Conservation (phyloP, 1,140 invertebrate genomes). For the Nasonia giraulti region DNA sequence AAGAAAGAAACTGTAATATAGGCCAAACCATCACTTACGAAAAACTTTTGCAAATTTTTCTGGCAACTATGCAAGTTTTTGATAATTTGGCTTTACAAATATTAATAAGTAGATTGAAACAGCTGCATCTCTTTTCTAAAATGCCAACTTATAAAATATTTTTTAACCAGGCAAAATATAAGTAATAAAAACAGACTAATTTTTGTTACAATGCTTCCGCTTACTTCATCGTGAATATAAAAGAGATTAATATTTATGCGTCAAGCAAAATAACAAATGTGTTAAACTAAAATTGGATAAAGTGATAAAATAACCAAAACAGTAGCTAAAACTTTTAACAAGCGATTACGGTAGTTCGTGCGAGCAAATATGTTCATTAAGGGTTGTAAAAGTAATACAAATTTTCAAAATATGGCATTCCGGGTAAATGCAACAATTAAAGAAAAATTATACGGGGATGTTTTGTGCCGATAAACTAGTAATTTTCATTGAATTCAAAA, state of each 20-base stretch:
- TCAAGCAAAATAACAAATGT: slow-evolving; percentile 36
- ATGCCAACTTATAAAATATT: slow-evolving; percentile 17
- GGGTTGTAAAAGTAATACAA: neutral
- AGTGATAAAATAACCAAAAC: slow-evolving; percentile 21
- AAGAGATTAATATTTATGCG: neutral
- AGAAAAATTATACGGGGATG: neutral
- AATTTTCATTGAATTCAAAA: slow-evolving; percentile 42
- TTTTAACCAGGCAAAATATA: slow-evolving; percentile 25
- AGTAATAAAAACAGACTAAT: slow-evolving; percentile 13
- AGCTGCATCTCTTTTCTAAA: neutral
- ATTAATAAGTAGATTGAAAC: neutral
- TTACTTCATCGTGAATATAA: slow-evolving; percentile 3
- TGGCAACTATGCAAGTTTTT: neutral
- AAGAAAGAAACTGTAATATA: neutral
- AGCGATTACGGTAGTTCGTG: slow-evolving; percentile 50
- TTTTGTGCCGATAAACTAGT: neutral
- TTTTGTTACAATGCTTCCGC: slow-evolving; percentile 20
- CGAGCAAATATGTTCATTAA: slow-evolving; percentile 31
- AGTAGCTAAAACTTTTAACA: slow-evolving; percentile 45
- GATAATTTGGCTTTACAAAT: slow-evolving; percentile 28
- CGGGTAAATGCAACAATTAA: slow-evolving; percentile 31
- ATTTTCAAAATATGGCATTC: slow-evolving; percentile 35
- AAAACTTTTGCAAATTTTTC: too few relatives aligned
- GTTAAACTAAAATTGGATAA: neutral
- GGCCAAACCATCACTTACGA: neutral